Base-by-base conservation (phyloP, 2,888 invertebrate species). In the Axea sp. region DNA sequence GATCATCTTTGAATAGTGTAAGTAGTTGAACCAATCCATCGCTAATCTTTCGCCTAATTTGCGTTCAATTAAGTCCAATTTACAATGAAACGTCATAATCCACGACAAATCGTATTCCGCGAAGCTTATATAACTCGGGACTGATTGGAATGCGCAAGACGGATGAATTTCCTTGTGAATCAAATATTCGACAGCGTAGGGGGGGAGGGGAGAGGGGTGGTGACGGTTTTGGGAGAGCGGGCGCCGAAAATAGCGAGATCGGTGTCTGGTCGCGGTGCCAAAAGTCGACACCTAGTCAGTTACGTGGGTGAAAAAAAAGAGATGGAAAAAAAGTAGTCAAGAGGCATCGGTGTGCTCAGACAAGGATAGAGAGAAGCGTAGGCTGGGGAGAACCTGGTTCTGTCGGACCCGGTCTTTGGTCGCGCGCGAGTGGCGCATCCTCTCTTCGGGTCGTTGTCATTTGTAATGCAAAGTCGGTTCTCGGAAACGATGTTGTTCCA, bases 401-500 rank as follows among this genome's bases (percentile, higher is more conserved):
- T 51, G 51, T 62, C 28, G 57, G 67, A 30, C 59, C 59, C 51
- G 51, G 68, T 59, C 49, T 67, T 67, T 67, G 68, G 57, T 59
- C 68, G 68, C 68, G 68, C 68, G 68, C 65, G 71, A 55, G 64
- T 59, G 65, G 62, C 67, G 72, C 71, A 69, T 73, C 74, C 74
- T 73, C 76, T 73, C 62, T 49, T 73, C 64, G 76, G 75, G 77
- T 75, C 69, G 77, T 69, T 74, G 78, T 81, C 77, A 83, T 83
- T 84, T 83, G 81, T 80, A 78, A 84, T 84, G 83, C 82, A 83
- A 82, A 83, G 78, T 80, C 78, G 73, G 65, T 82, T 82, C 82
- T 78, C 53, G 76, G 80, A 82, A 80, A 78, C 77, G 68, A 68
- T 76, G 71, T 75, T 75, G 72, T 74, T 68, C 72, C 62, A 76